These are phyloP conservation scores for Parotia lawesii DNA, from an alignment of 2,113 vertebrate genomes.

Conservation along the genomic window DNA sequence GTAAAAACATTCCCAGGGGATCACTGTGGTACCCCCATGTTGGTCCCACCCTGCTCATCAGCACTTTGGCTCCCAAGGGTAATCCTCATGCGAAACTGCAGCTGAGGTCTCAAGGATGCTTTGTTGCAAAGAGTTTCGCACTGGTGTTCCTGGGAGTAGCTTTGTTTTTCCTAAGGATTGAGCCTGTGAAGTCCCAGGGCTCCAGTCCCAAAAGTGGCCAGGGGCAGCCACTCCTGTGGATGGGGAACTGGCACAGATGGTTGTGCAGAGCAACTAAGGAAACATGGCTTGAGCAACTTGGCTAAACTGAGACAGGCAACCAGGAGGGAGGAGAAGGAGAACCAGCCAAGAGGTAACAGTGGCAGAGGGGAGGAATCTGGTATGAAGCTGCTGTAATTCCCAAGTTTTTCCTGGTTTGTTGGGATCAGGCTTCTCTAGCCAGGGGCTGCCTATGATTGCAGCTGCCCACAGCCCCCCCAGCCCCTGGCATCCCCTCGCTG, in stretches of 20 bases:
- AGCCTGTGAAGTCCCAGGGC: not conserved
- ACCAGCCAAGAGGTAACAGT: not conserved
- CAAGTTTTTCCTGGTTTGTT: not conserved
- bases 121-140: not conserved
- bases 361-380: not conserved
- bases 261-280: not conserved
- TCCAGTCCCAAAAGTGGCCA: not conserved
- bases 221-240: fast-evolving
- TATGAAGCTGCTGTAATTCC: not conserved
- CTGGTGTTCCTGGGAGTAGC: not conserved
- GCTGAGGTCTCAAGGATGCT: not conserved
- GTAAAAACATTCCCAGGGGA: not conserved
- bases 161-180: not conserved
- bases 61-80: not conserved
- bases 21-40: fast-evolving
- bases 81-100: not conserved
- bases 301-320: not conserved
- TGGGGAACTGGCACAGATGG: not conserved
- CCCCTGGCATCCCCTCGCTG: fast-evolving
- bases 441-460: not conserved
- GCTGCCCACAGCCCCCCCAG: not conserved
- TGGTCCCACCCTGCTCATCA: not conserved
- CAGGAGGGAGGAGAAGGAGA: not conserved
- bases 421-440: fast-evolving
- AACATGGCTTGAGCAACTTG: not conserved